phyloP scores from a whole-genome alignment of 2,797 vertebrate species.

The Micrastur ruficollis region DNA sequence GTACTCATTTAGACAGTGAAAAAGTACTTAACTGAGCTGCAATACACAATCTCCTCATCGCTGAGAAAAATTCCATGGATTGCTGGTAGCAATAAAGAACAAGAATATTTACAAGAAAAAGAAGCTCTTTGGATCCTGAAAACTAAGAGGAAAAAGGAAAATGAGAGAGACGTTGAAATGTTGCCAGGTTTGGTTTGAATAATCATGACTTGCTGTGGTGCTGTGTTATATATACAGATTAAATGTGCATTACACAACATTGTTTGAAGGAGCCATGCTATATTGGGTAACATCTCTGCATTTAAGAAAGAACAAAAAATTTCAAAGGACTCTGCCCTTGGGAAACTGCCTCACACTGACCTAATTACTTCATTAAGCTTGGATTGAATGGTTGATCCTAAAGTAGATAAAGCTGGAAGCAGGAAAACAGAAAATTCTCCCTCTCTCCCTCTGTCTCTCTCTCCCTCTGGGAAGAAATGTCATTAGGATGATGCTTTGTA shows the following conservation, averaged over 20 bases:
- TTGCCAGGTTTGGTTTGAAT: background rate
- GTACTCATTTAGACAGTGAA: background rate
- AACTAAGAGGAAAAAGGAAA: background rate
- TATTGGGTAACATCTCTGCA: background rate
- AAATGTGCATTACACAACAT: background rate
- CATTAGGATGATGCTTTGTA: background rate
- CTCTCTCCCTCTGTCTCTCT: background rate
- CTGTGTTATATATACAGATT: background rate
- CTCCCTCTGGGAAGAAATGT: conserved; percentile 17
- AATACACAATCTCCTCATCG: background rate
- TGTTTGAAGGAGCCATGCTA: background rate
- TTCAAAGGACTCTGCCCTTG: conserved; percentile 24
- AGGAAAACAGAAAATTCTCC: conserved; percentile 30
- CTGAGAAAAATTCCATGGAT: background rate
- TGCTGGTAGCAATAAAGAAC: background rate
- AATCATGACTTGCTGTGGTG: background rate
- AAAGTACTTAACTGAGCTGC: background rate
- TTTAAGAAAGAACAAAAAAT: conserved; percentile 46
- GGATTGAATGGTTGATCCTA: conserved; percentile 52
- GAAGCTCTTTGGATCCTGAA: background rate
- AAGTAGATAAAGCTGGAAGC: conserved; percentile 50
- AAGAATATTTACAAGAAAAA: background rate
- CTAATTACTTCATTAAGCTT: conserved; percentile 63
- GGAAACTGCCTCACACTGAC: conserved; percentile 36
- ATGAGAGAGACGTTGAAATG: background rate